A percentile compares a stretch with the other conserved stretches of the same genome.
Conservation (phyloP, 2,113 vertebrate species). For the Thermophis baileyi region DNA sequence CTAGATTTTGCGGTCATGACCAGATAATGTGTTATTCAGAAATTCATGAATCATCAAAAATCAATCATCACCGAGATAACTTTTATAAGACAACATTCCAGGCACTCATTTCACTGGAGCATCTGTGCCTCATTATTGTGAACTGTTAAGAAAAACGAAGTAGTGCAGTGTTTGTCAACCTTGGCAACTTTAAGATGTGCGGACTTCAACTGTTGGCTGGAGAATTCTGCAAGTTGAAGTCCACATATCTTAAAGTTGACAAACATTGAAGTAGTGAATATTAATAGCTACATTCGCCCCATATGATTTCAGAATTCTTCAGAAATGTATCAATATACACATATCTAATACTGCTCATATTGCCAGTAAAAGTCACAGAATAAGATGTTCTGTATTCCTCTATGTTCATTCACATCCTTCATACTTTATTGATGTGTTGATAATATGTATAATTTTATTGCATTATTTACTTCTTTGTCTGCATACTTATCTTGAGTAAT, state of each 20-base stretch:
- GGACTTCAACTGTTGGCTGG: not conserved
- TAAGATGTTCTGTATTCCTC: not conserved
- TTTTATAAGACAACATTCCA: not conserved
- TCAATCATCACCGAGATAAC: not conserved
- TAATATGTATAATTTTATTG: not conserved
- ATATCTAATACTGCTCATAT: not conserved
- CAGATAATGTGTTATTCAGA: not conserved
- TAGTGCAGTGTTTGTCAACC: not conserved
- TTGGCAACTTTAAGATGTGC: not conserved
- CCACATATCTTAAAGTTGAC: not conserved
- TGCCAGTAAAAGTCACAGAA: not conserved
- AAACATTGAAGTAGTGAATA: not conserved
- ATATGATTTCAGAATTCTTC: not conserved
- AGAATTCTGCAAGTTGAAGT: not conserved
- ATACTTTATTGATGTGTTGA: not conserved
- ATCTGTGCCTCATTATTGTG: not conserved
- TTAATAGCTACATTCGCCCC: not conserved
- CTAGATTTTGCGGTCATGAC: not conserved
- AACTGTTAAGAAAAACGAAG: not conserved
- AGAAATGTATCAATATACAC: not conserved
- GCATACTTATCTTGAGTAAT: not conserved
- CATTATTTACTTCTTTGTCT: slow-evolving; percentile 9
- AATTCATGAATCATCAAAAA: not conserved
- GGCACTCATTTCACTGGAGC: not conserved
- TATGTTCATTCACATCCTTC: not conserved